Evolutionary conservation across 2,888 invertebrate genomes (phyloP).

Genomic region (Cheilosia vulpina): DNA sequence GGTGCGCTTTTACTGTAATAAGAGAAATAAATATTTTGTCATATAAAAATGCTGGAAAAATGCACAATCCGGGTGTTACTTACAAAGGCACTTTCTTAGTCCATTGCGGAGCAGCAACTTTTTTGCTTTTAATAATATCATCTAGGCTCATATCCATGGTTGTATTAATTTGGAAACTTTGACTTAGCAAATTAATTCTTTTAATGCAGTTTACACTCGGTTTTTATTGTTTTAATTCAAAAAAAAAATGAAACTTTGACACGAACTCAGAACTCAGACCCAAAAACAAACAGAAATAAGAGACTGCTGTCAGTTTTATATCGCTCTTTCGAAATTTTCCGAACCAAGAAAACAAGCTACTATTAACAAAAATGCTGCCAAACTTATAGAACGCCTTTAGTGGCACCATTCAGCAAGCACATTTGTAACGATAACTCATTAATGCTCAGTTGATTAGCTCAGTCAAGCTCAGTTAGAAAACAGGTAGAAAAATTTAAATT

Average conservation of each 20-base stretch:
- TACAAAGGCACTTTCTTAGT: slow-evolving; percentile 60
- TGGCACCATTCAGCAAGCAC: not conserved
- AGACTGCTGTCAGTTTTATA: slow-evolving; percentile 29
- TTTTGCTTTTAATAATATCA: slow-evolving; percentile 80
- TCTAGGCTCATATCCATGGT: slow-evolving; percentile 80
- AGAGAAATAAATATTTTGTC: not conserved
- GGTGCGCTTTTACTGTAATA: slow-evolving; percentile 51
- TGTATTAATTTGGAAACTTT: not conserved
- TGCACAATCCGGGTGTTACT: slow-evolving; percentile 10
- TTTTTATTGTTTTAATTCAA: slow-evolving; percentile 6
- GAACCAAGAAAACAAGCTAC: slow-evolving; percentile 24
- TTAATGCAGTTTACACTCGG: slow-evolving; percentile 7
- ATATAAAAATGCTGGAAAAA: not conserved
- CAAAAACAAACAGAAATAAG: slow-evolving; percentile 65
- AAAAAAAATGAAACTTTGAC: slow-evolving; percentile 21
- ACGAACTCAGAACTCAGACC: slow-evolving; percentile 49
- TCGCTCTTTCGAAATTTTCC: not conserved
- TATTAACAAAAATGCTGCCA: not conserved
- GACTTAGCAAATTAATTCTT: not conserved
- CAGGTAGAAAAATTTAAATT: too few relatives aligned
- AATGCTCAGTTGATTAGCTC: too few relatives aligned
- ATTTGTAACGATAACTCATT: not conserved
- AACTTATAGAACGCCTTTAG: slow-evolving; percentile 1
- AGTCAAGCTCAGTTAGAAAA: too few relatives aligned
- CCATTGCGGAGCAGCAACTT: slow-evolving; percentile 63